Evolutionary conservation across 2,888 invertebrate genomes (phyloP).

Genomic region (Aelia acuminata): DNA sequence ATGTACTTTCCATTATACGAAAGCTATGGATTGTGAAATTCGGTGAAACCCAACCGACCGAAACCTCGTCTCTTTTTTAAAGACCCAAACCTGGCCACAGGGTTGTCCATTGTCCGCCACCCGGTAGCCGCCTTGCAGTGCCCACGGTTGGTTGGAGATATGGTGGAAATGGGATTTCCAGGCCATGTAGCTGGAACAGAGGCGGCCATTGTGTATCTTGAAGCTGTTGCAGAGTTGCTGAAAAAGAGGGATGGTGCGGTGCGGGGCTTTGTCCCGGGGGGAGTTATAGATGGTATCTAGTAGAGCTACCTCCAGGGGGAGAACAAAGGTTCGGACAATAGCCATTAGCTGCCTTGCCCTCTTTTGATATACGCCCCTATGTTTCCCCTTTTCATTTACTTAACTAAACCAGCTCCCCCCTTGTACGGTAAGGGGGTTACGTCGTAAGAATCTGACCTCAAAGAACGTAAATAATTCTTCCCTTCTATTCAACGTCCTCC

Average conservation of each 20-base stretch:
- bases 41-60: neutral
- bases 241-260: conserved; percentile 34
- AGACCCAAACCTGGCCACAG: neutral
- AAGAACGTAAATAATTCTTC: no score
- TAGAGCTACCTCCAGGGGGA: conserved; percentile 1
- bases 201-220: conserved; percentile 51
- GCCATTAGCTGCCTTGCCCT: neutral
- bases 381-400: conserved; percentile 19
- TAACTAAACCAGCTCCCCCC: conserved; percentile 17
- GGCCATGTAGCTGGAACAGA: conserved; percentile 52
- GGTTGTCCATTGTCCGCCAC: conserved; percentile 12
- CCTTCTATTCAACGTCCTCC: no score
- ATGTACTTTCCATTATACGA: neutral
- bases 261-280: neutral
- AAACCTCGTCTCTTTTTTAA: neutral
- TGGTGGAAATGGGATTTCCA: conserved; percentile 52
- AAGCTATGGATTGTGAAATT: neutral
- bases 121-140: neutral
- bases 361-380: conserved; percentile 39
- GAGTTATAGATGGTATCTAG: conserved; percentile 45
- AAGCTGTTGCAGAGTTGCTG: conserved; percentile 32
- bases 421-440: neutral
- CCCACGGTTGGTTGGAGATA: neutral
- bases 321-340: conserved; percentile 26
- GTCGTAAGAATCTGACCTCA: neutral